These are phyloP conservation scores for Phyllotis vaccarum DNA, from an alignment of 2,797 vertebrate species.

Conservation along the genomic window DNA sequence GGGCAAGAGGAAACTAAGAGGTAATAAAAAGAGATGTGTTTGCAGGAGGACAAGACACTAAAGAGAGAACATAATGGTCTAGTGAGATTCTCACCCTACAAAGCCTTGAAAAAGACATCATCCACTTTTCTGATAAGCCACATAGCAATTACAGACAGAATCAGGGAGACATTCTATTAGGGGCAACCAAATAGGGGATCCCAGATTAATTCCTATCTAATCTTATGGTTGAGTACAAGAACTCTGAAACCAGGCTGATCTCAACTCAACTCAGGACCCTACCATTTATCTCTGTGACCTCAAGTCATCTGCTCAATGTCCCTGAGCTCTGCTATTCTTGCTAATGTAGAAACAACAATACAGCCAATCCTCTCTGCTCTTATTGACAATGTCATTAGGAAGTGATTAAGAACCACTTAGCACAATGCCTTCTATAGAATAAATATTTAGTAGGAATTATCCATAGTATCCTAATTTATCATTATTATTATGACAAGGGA, in stretches of 20 bases:
- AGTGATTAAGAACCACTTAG: not conserved
- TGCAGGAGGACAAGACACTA: not conserved
- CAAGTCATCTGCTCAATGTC: not conserved
- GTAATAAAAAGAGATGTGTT: not conserved
- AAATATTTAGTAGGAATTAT: not conserved
- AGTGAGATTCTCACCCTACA: not conserved
- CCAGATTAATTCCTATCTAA: not conserved
- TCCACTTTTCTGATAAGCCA: not conserved
- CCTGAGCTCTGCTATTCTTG: not conserved
- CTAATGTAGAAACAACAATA: not conserved
- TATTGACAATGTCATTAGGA: not conserved
- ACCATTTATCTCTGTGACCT: not conserved
- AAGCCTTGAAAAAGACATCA: not conserved
- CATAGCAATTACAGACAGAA: not conserved
- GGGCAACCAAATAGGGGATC: not conserved
- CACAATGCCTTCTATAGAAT: not conserved
- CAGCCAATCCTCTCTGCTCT: not conserved
- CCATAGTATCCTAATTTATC: not conserved
- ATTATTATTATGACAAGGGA: constrained; percentile 20
- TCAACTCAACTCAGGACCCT: not conserved
- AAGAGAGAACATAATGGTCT: not conserved
- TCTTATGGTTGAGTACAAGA: not conserved
- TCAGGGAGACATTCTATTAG: not conserved
- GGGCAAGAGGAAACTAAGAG: not conserved
- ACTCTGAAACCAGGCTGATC: not conserved